Base-by-base conservation (phyloP, 2,797 vertebrate species). In the Melanotaenia boesemani region DNA sequence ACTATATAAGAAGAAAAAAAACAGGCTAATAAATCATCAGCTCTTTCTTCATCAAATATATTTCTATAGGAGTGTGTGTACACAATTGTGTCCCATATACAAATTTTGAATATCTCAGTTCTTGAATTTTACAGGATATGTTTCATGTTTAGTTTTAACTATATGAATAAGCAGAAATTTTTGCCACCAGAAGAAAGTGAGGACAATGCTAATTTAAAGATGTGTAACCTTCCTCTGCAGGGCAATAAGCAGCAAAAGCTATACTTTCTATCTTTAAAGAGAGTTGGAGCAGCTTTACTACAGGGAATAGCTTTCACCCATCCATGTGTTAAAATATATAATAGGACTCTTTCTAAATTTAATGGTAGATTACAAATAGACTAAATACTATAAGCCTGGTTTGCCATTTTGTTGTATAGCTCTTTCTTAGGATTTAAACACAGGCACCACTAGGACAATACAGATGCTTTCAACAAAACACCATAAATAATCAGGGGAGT, bases 401-500 rank as follows among this genome's bases (percentile, higher is more conserved):
- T 16, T 64, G 0, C 22, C 41, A 37, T 6, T 34, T 30, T 67
- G 18, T 20, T 52, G 11, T 61, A 36, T 2, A 64, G 15, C 63
- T 48, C n/a, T 24, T 54, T 70, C 20, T 6, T 50, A 56, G 0
- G 41, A 50, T 12, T 16, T 0, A 72, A 72, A 41, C 30, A 18
- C 10, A 48, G 50, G 26, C 41, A 80, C 24, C 20, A 48, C 66
- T 34, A 37, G 18, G 48, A 28, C 1, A 61, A 66, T 37, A 76
- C 36, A 57, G 13, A 65, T 12, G 9, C 22, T 36, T 10, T 61
- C 20, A 58, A 22, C 20, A 73, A 50, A 77, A 57, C 37, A 46
- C 67, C 30, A 79, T 66, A 76, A 57, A 67, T 57, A 48, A 16
- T 41, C 26, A 71, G 26, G 7, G 32, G 67, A 74, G 60, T 60